phyloP scores from a whole-genome alignment of 2,888 invertebrate species.

The Hypomecis punctinalis region DNA sequence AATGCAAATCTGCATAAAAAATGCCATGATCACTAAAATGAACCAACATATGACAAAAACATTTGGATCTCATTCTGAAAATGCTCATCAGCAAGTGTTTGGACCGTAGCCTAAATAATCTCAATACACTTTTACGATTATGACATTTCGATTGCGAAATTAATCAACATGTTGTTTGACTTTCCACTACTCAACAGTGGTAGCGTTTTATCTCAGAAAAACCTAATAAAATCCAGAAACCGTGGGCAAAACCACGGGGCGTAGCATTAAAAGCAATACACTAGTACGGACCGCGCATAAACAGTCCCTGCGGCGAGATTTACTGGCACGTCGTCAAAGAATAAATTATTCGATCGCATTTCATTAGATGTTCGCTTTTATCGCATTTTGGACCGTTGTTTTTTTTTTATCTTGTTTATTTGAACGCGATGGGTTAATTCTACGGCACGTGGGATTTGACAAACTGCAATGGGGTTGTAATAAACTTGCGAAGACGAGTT shows the following conservation, averaged over 20 bases:
- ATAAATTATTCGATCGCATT: conserved; percentile 39
- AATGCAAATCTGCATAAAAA: no score
- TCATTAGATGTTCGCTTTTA: conserved; percentile 41
- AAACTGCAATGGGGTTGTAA: conserved; percentile 12
- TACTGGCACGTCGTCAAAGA: conserved; percentile 37
- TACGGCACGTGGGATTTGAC: conserved; percentile 22
- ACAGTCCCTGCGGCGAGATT: conserved; percentile 25
- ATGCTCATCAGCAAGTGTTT: no score
- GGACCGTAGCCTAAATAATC: no score
- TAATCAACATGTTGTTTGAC: no score
- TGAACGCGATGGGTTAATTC: conserved; percentile 29
- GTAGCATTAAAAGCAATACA: conserved; percentile 1
- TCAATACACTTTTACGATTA: no score
- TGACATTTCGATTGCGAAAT: no score
- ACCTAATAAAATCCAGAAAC: neutral
- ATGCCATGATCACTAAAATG: no score
- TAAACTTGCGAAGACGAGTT: conserved; percentile 3
- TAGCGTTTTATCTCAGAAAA: neutral
- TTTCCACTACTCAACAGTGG: no score
- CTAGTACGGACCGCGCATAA: conserved; percentile 6
- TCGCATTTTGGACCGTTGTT: conserved; percentile 33
- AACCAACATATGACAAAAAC: no score
- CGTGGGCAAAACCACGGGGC: neutral
- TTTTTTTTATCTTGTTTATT: conserved; percentile 40
- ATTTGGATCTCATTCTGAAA: no score